A percentile compares a stretch with the other conserved stretches of the same genome.
phyloP scores from a whole-genome alignment of 1,140 invertebrate species.

The Solenopsis fugax region DNA sequence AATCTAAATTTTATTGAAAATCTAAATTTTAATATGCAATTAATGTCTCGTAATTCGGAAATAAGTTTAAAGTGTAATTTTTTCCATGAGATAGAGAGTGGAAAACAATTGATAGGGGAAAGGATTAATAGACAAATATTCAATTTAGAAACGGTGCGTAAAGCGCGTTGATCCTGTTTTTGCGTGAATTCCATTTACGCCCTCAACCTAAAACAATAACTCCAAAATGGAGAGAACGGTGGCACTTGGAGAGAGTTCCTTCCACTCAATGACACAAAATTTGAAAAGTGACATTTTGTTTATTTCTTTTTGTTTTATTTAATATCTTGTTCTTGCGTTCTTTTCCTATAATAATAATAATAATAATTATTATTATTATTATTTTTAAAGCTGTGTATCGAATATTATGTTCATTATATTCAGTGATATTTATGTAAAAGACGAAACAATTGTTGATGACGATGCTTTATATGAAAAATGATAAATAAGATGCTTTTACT shows the following conservation, averaged over 20 bases:
- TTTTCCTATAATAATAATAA: too few species aligned
- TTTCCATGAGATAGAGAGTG: conserved; percentile 7
- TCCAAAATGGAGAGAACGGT: conserved; percentile 36
- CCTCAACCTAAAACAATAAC: conserved; percentile 45
- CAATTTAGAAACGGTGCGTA: conserved; percentile 70
- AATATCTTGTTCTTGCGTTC: not conserved
- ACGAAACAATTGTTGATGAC: not conserved
- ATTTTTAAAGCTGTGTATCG: too few species aligned
- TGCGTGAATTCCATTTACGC: conserved; percentile 77
- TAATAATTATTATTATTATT: not conserved
- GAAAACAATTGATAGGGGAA: conserved; percentile 45
- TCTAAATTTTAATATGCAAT: conserved; percentile 21
- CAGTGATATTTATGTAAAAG: not conserved
- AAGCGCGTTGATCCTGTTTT: conserved; percentile 56
- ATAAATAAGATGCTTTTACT: not conserved
- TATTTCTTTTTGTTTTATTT: not conserved
- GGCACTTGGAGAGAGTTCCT: not conserved
- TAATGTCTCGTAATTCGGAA: not conserved
- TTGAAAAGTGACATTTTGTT: conserved; percentile 9
- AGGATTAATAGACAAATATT: conserved; percentile 71
- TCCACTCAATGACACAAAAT: not conserved
- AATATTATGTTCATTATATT: not conserved
- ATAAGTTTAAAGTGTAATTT: conserved; percentile 55
- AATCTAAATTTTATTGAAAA: not conserved
- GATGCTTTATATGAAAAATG: not conserved